Conservation (phyloP, 2,797 vertebrate species). For the Pipistrellus pipistrellus region DNA sequence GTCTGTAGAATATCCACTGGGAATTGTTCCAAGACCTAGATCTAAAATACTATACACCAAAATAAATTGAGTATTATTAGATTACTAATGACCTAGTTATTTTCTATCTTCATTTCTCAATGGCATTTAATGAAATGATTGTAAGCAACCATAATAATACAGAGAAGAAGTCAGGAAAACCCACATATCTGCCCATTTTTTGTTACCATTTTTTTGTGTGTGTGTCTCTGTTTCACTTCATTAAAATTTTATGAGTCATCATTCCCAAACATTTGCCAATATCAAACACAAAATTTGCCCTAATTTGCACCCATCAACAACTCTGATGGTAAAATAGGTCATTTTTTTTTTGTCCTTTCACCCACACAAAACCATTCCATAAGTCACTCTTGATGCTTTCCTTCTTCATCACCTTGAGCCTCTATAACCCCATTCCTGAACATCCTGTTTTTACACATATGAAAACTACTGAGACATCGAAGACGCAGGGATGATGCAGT, state of each 20-base stretch:
- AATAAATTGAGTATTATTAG: constrained; percentile 67
- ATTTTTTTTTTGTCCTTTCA: background rate
- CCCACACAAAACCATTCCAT: background rate
- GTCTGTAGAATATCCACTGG: constrained; percentile 1
- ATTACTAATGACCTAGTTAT: constrained; percentile 64
- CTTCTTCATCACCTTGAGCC: background rate
- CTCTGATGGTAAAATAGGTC: background rate
- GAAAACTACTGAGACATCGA: background rate
- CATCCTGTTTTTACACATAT: background rate
- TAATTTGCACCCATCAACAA: background rate
- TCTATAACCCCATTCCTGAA: background rate
- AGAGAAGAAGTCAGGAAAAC: background rate
- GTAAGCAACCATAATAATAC: constrained; percentile 45
- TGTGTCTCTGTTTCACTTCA: background rate
- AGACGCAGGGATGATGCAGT: background rate
- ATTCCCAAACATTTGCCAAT: constrained; percentile 8
- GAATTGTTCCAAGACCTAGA: constrained; percentile 70
- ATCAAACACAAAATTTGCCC: constrained; percentile 6
- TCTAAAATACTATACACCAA: constrained; percentile 64
- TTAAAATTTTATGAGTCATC: background rate
- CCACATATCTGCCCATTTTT: background rate
- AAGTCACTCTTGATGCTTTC: background rate
- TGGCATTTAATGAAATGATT: constrained; percentile 64
- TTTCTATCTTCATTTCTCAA: constrained; percentile 61
- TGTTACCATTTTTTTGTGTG: background rate